Conservation (phyloP, 2,797 vertebrate species). For the Margarornis squamiger region DNA sequence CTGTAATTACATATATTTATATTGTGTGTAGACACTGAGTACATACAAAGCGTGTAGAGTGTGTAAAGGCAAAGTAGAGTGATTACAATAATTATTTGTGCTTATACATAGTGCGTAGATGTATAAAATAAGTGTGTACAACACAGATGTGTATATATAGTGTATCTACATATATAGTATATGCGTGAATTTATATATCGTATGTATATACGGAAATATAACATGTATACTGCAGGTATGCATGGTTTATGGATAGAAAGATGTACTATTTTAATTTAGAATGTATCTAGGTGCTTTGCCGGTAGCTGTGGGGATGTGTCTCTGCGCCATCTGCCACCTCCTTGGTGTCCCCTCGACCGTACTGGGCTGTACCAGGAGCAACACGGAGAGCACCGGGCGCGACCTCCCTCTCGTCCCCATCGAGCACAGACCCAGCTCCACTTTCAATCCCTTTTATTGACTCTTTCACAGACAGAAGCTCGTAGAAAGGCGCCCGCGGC, state of each 20-base stretch:
- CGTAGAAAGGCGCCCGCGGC: conserved; percentile 35
- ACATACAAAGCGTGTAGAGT: background rate
- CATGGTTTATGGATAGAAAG: background rate
- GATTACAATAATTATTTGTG: background rate
- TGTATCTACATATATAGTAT: accelerated
- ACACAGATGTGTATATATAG: background rate
- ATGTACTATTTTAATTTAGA: background rate
- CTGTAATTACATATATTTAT: accelerated
- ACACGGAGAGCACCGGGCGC: background rate
- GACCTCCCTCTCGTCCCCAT: background rate
- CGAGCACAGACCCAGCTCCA: background rate
- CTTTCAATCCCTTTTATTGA: conserved; percentile 74
- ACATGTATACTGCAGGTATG: too few species aligned
- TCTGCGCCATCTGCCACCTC: background rate
- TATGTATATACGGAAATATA: background rate
- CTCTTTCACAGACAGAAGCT: conserved; percentile 66
- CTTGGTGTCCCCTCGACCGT: background rate
- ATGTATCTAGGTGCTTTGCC: too few species aligned
- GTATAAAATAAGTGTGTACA: background rate
- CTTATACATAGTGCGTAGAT: accelerated
- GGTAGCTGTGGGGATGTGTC: background rate
- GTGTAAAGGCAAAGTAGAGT: background rate
- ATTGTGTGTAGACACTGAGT: background rate
- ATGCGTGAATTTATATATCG: background rate
- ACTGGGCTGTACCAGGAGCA: background rate